Percentiles rank a stretch among this genome's conserved stretches.
Evolutionary conservation across 1,140 invertebrate genomes (phyloP).

Genomic region (Zelostemma sp.): DNA sequence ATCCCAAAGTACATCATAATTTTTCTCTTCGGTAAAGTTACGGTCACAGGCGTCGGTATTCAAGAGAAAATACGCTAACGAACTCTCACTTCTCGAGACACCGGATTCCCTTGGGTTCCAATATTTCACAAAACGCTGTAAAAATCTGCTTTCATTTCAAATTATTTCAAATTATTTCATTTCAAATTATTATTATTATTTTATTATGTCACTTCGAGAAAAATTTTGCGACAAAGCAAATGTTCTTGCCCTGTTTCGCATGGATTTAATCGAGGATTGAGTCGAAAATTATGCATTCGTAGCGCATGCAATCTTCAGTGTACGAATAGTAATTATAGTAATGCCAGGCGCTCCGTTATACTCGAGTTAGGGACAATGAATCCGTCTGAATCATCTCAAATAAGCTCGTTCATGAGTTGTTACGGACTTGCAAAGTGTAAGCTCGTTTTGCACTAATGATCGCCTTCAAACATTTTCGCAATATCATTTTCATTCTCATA

Average conservation of each 20-base stretch:
- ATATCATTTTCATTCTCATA: neutral
- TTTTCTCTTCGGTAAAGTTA: neutral
- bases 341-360: conserved; percentile 41
- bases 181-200: too few relatives aligned
- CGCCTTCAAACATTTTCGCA: conserved; percentile 3
- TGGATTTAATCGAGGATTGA: conserved; percentile 8
- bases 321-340: conserved; percentile 38
- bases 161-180: neutral
- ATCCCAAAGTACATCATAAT: too few relatives aligned
- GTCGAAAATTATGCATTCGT: conserved; percentile 39
- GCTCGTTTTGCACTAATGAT: conserved; percentile 10
- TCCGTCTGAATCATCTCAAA: conserved; percentile 39
- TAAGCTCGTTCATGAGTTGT: conserved; percentile 28
- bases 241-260: conserved; percentile 5
- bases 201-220: too few relatives aligned
- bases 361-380: conserved; percentile 41
- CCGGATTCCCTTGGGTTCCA: conserved; percentile 19
- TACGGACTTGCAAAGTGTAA: conserved; percentile 4
- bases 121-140: conserved; percentile 26
- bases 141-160: too few relatives aligned
- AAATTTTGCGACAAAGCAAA: too few relatives aligned
- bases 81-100: conserved; percentile 29
- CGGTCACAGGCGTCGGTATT: neutral
- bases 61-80: conserved; percentile 9
- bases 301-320: conserved; percentile 24